Base-by-base conservation (phyloP, 2,888 invertebrate species). In the Stenoptilia bipunctidactyla region DNA sequence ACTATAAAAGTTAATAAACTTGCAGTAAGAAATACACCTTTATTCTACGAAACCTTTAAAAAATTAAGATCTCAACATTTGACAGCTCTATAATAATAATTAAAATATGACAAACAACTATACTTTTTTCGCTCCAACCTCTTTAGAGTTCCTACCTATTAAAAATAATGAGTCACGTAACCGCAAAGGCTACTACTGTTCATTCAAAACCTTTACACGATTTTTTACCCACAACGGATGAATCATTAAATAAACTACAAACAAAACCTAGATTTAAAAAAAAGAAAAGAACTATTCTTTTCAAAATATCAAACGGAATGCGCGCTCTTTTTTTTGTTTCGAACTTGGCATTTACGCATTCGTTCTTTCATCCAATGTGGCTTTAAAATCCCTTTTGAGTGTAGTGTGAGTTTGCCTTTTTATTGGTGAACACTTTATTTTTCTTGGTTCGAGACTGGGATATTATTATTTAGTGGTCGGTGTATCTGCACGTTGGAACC, bases 381-480 rank as follows among this genome's bases (percentile, higher is more conserved):
- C 48, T 49, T 52, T 52, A 56, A 53, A 55, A 47, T 48, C 50
- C 50, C 50, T 50, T 53, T 54, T 48, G 38, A 39, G 51, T 50
- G 51, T 55, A 55, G 59, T 58, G 59, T 54, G 53, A 57, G 54
- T 37, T 48, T 49, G 47, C 52, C 56, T 61, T 64, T 59, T 63
- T 5, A 3, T 63, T 59, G 61, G 48, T 50, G 51, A 49, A 61
- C 61, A 53, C 56, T 56, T 63, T 62, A 61, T 64, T 61, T 62
- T 65, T 59, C 57, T 60, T 51, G 20, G 20, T 20, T 8, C 20
- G 47, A 55, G 49, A 37, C 13, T 61, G 54, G 56, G 66, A 61
- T 73, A 70, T 70, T 72, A 70, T 75, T 76, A 69, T 69, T 70
- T 65, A 60, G 67, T 53, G 62, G 66, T 55, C 50, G 58, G 55